Evolutionary conservation across 2,888 invertebrate species (phyloP), one percentile per base, ranked within the genome.

Genomic region (Sarcophaga rosellei): DNA sequence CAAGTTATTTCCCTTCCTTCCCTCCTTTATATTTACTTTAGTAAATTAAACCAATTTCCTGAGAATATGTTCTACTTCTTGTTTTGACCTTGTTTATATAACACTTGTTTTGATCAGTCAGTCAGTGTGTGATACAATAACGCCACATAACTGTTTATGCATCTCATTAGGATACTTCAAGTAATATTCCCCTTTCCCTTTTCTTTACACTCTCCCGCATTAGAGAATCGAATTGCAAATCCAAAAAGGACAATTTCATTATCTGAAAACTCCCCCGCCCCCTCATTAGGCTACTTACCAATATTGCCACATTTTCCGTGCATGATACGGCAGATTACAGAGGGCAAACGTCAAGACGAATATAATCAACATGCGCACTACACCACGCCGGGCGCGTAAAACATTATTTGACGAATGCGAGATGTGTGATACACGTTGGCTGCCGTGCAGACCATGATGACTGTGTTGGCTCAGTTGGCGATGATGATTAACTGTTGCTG

Each of bases 291-390:
- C n/a, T 80, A 92, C 93, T 92, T 86, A 93, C 96, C 96, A 97
- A 93, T 97, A 96, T 91, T 97, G 96, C 96, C 97, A 97, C 95
- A 97, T 95, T 92, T 97, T 97, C 59, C 98, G 95, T 1, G 96
- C 96, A 93, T 98, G 98, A 93, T 97, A 97, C 0, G 98, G 98
- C 86, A 98, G 94, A 93, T 98, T 97, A 94, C 98, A 98, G 59
- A 98, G 91, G 20, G 98, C 97, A 93, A 98, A 98, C 76, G 97
- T 96, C 88, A 97, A 94, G 72, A 98, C 98, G 70, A 98, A 97
- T 45, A 97, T 96, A 87, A 98, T 96, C 89, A 98, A 94, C 95
- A 98, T 97, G 87, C 97, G 95, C 88, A 98, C 97, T 72, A 98
- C 98, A 70, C 97, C 96, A 53, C 97, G 95, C 23, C 98, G 95